These are phyloP conservation scores for Cephus pulcher DNA, from an alignment of 2,888 invertebrate species.

Conservation along the genomic window DNA sequence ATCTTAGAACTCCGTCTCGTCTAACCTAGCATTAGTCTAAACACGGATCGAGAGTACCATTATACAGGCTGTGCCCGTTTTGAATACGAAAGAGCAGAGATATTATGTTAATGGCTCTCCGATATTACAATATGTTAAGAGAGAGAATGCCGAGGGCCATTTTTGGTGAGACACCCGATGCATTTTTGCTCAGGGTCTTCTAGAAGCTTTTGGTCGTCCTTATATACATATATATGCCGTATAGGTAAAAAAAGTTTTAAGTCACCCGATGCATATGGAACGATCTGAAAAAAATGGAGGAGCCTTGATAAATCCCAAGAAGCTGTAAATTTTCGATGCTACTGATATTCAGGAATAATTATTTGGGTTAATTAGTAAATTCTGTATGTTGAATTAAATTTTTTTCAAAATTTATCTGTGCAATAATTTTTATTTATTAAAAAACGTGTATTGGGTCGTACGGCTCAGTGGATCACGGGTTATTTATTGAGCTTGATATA, in stretches of 20 bases:
- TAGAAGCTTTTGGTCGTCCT: not conserved
- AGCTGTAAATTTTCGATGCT: not conserved
- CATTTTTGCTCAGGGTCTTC: conserved; percentile 8
- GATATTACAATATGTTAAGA: conserved; percentile 49
- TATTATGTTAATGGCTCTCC: conserved; percentile 60
- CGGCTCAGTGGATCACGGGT: not conserved
- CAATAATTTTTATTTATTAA: not conserved
- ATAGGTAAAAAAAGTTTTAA: conserved; percentile 17
- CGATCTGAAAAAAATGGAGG: not conserved
- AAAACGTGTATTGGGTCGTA: not conserved
- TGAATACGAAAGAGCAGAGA: conserved; percentile 61
- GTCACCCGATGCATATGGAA: conserved; percentile 3
- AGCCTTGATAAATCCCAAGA: not conserved
- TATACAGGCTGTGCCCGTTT: conserved; percentile 49
- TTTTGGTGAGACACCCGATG: conserved; percentile 25
- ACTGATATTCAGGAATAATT: conserved; percentile 41
- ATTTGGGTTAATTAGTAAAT: conserved; percentile 22
- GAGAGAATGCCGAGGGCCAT: conserved; percentile 31
- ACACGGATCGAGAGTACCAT: conserved; percentile 60
- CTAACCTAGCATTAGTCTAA: conserved; percentile 62
- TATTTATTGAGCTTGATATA: not conserved
- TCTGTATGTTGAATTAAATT: not conserved
- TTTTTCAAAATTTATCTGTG: no score
- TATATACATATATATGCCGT: conserved; percentile 10
- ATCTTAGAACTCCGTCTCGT: conserved; percentile 45